Evolutionary conservation across 30 jellyfish, hydroid and myxozoan species (phyloP).

Genomic region (Sanderia malayensis): DNA sequence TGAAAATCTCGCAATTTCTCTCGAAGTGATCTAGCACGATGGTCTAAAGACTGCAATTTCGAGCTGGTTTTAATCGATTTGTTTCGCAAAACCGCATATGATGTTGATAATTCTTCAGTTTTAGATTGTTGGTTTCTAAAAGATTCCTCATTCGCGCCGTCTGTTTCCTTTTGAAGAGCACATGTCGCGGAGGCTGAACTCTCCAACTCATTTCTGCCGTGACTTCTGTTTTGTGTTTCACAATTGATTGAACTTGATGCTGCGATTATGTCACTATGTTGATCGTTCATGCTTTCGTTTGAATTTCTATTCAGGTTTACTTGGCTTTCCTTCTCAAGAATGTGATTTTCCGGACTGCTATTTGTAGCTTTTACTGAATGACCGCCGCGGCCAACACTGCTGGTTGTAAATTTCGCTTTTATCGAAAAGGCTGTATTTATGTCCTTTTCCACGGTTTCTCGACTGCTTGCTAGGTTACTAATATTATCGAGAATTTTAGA

Average conservation of each 20-base stretch:
- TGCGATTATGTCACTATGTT: background rate
- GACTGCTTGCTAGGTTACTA: slow-evolving; percentile 27
- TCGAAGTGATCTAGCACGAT: slow-evolving; percentile 38
- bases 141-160: slow-evolving; percentile 57
- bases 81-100: slow-evolving; percentile 25
- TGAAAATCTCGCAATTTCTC: slow-evolving; percentile 52
- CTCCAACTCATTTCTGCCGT: slow-evolving; percentile 13
- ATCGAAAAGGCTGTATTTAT: slow-evolving; percentile 28
- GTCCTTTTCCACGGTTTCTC: background rate
- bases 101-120: slow-evolving; percentile 20
- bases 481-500: slow-evolving; percentile 31
- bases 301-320: background rate
- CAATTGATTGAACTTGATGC: background rate
- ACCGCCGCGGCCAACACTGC: slow-evolving; percentile 34
- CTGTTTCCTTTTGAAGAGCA: slow-evolving; percentile 54
- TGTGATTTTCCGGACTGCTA: background rate
- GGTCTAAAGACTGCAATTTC: slow-evolving; percentile 29
- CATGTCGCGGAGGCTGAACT: slow-evolving; percentile 55
- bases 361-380: background rate
- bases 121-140: slow-evolving; percentile 12
- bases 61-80: slow-evolving; percentile 5
- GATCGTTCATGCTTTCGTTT: background rate
- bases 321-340: background rate
- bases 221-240: background rate
- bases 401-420: slow-evolving; percentile 24